These are phyloP conservation scores for Scomber japonicus DNA, from an alignment of 2,113 vertebrate species.

Conservation along the genomic window DNA sequence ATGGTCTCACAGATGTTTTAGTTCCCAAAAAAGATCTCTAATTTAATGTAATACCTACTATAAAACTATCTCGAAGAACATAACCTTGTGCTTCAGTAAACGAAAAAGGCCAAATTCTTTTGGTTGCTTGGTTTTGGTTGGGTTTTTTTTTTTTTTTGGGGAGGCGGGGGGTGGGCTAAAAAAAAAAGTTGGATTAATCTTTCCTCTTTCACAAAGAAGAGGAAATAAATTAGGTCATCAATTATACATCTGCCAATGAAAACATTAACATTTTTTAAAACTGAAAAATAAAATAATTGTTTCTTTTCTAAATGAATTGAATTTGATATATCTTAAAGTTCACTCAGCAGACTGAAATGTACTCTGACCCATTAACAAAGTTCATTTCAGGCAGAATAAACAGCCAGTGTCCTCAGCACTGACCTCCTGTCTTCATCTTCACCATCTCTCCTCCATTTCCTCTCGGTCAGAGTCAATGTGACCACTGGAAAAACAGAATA, in stretches of 20 bases:
- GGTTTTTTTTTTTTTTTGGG: too few species aligned
- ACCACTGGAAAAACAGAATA: constrained; percentile 75
- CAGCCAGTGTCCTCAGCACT: constrained; percentile 22
- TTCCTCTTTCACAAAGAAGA: not conserved
- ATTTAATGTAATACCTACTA: not conserved
- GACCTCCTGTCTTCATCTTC: constrained; percentile 47
- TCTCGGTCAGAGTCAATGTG: constrained; percentile 58
- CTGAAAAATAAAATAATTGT: not conserved
- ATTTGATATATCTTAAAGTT: not conserved
- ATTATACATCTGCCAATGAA: not conserved
- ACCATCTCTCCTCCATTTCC: constrained; percentile 54
- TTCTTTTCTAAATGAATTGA: not conserved
- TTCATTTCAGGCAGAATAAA: constrained; percentile 20
- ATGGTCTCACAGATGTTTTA: not conserved
- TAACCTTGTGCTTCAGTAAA: too few species aligned
- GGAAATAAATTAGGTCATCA: not conserved
- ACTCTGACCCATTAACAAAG: not conserved
- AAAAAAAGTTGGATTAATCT: not conserved
- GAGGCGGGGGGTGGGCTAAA: too few species aligned
- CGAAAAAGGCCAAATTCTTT: too few species aligned
- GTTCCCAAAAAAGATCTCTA: not conserved
- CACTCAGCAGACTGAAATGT: not conserved
- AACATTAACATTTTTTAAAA: not conserved
- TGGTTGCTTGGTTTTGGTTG: too few species aligned
- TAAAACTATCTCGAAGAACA: not conserved